A percentile compares a stretch with the other conserved stretches of the same genome.
phyloP scores from a whole-genome alignment of 2,113 vertebrate species.

The Gopherus evgoodei region DNA sequence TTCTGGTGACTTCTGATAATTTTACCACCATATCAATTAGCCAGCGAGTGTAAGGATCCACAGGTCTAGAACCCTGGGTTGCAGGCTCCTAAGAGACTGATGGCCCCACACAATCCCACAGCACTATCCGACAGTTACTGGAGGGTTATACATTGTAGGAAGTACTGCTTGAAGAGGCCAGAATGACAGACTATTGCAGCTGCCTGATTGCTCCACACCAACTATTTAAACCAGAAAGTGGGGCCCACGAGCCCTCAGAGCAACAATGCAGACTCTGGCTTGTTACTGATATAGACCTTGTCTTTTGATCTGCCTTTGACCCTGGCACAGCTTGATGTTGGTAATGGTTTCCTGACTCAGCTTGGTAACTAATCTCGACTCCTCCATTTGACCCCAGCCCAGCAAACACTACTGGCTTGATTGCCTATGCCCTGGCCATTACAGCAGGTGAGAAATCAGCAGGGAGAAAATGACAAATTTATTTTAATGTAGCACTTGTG shows the following conservation, averaged over 20 bases:
- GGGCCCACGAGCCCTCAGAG: background rate
- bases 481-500: background rate
- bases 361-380: background rate
- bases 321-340: background rate
- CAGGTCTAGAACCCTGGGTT: background rate
- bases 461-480: background rate
- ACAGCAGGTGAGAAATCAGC: background rate
- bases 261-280: background rate
- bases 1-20: background rate
- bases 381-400: background rate
- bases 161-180: background rate
- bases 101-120: background rate
- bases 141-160: background rate
- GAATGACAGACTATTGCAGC: background rate
- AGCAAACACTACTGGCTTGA: background rate
- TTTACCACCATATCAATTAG: background rate
- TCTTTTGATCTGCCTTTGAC: background rate
- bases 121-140: background rate
- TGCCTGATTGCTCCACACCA: background rate
- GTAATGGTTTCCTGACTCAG: no score
- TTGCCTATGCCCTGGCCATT: background rate
- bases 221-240: background rate
- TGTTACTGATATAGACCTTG: background rate
- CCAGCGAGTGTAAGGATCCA: background rate
- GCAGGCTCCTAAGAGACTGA: background rate